A percentile compares a stretch with the other conserved stretches of the same genome.
Evolutionary conservation across 2,113 vertebrate genomes (phyloP).

Genomic region (Oncorhynchus keta): DNA sequence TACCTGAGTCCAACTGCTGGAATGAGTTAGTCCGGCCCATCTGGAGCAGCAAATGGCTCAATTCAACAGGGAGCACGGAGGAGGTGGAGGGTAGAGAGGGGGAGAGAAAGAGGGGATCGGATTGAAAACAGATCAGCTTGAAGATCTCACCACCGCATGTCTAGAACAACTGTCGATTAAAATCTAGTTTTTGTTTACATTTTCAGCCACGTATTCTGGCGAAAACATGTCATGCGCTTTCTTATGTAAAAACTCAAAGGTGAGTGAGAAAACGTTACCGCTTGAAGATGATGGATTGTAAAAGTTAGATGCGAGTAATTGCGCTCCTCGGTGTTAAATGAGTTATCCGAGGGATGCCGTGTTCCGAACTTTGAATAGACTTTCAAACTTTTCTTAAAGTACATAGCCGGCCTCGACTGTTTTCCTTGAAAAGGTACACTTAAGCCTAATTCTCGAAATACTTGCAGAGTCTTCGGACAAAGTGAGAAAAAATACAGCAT

Average conservation of each 20-base stretch:
- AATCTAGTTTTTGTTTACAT: conserved; percentile 35
- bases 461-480: conserved; percentile 38
- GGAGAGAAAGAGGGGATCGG: conserved; percentile 52
- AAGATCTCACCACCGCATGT: conserved; percentile 66
- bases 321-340: conserved; percentile 25
- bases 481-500: conserved; percentile 26
- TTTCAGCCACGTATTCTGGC: neutral
- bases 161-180: conserved; percentile 49
- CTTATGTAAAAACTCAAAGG: conserved; percentile 32
- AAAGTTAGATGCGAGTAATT: conserved; percentile 47
- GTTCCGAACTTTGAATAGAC: conserved; percentile 34
- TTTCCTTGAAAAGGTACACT: conserved; percentile 16
- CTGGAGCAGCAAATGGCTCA: conserved; percentile 74
- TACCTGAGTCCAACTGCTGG: conserved; percentile 43
- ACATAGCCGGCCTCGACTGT: conserved; percentile 30
- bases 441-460: conserved; percentile 35
- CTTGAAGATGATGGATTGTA: conserved; percentile 65
- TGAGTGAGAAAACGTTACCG: conserved; percentile 37
- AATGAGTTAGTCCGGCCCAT: conserved; percentile 71
- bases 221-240: conserved; percentile 27
- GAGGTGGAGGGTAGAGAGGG: conserved; percentile 43
- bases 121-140: conserved; percentile 76
- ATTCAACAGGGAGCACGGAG: conserved; percentile 53
- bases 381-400: conserved; percentile 26
- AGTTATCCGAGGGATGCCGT: conserved; percentile 26